phyloP scores from a whole-genome alignment of 2,888 invertebrate genomes.

The Eupithecia abbreviata region DNA sequence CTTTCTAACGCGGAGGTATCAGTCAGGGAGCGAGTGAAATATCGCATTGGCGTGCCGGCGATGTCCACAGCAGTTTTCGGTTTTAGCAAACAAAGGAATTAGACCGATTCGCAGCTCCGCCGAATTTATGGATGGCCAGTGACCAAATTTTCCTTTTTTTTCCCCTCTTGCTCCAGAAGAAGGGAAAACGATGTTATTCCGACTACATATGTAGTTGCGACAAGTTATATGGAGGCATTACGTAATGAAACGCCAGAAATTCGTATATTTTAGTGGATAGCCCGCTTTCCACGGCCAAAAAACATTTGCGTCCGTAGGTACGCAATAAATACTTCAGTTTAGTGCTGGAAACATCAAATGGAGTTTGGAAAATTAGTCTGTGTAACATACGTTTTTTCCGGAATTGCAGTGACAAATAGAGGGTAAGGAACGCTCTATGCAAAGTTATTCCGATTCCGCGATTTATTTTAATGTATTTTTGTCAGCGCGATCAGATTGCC shows the following conservation, averaged over 20 bases:
- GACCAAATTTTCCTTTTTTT: constrained; percentile 72
- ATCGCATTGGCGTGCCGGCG: constrained; percentile 63
- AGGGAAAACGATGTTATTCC: constrained; percentile 63
- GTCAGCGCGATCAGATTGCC: constrained; percentile 72
- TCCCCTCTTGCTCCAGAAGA: constrained; percentile 58
- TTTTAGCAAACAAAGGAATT: constrained; percentile 81
- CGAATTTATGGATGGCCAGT: constrained; percentile 74
- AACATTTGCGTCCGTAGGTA: constrained; percentile 35
- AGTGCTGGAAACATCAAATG: constrained; percentile 36
- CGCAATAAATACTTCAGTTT: constrained; percentile 39
- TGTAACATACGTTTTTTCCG: constrained; percentile 33
- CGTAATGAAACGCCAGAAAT: constrained; percentile 57
- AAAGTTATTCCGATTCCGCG: constrained; percentile 42
- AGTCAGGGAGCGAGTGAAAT: constrained; percentile 76
- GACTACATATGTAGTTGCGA: constrained; percentile 42
- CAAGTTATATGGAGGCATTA: constrained; percentile 49
- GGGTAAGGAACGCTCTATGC: constrained; percentile 32
- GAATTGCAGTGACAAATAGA: constrained; percentile 39
- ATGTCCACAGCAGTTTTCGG: constrained; percentile 75
- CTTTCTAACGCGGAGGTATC: constrained; percentile 67
- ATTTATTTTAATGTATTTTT: constrained; percentile 72
- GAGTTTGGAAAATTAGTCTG: constrained; percentile 36
- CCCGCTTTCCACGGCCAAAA: constrained; percentile 35
- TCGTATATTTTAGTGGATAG: constrained; percentile 47
- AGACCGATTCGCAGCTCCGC: constrained; percentile 69